Evolutionary conservation across 1,140 invertebrate species (phyloP), one percentile per base, ranked within the genome.

Genomic region (Copidosoma floridanum): DNA sequence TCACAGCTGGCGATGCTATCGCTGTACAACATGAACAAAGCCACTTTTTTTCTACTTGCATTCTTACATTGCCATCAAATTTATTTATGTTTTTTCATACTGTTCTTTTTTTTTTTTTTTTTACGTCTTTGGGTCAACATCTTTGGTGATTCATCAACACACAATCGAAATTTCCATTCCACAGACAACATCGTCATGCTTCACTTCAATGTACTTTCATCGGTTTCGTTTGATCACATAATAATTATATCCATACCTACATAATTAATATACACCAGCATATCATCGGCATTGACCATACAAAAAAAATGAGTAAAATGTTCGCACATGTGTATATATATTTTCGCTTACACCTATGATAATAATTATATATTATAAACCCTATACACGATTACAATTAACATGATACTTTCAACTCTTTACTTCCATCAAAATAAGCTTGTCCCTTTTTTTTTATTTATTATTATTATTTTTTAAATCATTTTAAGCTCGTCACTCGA

Each of bases 101-200:
- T 14, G 3, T 41, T 26, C 14, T 52, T 20, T 44, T 27, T 8
- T 52, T 32, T 54, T 50, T 48, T 48, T 23, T 57, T 43, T 37
- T 46, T 62, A 41, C 53, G 51, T 72, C 69, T 73, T 73, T 72
- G 69, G 70, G 65, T 70, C 59, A 57, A 69, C 63, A 64, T 73
- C 71, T 73, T 73, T 73, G 71, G 71, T 64, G 64, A 64, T 65
- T 61, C 27, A 11, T 32, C 41, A 51, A 65, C 51, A 51, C 37
- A 16, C 52, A 40, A n/a, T 54, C 18, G 48, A 54, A 54, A 50
- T 50, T 35, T 35, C 4, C 43, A n/a, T 21, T 23, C 20, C 6
- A 7, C 20, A 46, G 14, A n/a, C n/a, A n/a, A n/a, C n/a, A 20
- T 41, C 40, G 16, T 67, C 58, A 38, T 53, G 16, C 12, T 40